These are phyloP conservation scores for Caenorhabditis sp. DNA, from an alignment of 2,888 invertebrate species.

Conservation along the genomic window DNA sequence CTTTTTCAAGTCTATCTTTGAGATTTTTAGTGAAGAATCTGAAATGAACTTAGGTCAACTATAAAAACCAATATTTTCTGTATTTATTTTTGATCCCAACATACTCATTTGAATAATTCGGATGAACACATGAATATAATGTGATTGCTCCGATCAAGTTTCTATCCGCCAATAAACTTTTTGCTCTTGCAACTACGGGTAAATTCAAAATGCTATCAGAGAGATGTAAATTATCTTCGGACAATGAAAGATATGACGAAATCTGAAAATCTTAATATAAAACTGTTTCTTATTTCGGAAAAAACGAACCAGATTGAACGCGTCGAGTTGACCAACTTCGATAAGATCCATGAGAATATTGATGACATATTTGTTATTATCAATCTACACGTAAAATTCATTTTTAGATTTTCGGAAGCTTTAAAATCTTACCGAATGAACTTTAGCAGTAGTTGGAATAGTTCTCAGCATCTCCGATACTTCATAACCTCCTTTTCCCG, in stretches of 20 bases:
- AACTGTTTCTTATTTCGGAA: neutral
- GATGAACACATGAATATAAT: constrained; percentile 23
- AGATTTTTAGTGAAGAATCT: constrained; percentile 30
- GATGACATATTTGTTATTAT: constrained; percentile 26
- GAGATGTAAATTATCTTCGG: constrained; percentile 17
- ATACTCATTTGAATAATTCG: constrained; percentile 34
- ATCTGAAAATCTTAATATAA: constrained; percentile 9
- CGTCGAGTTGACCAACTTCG: constrained; percentile 35
- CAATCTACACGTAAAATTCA: constrained; percentile 30
- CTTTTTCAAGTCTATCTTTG: constrained; percentile 8
- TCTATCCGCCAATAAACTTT: constrained; percentile 34
- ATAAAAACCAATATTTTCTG: too few species aligned
- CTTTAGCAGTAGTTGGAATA: constrained; percentile 36
- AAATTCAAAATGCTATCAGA: constrained; percentile 18
- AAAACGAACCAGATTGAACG: constrained; percentile 23
- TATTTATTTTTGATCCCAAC: too few species aligned
- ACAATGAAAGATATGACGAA: constrained; percentile 29
- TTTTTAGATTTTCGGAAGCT: neutral
- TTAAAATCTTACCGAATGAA: constrained; percentile 12
- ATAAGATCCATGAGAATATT: constrained; percentile 38
- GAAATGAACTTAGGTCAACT: neutral
- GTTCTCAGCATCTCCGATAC: constrained; percentile 28
- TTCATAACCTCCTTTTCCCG: constrained; percentile 30
- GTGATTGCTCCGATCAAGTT: constrained; percentile 25
- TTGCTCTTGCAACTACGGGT: constrained; percentile 20